These are phyloP conservation scores for Drosophila affinis DNA, from an alignment of 2,888 invertebrate species.

Conservation along the genomic window DNA sequence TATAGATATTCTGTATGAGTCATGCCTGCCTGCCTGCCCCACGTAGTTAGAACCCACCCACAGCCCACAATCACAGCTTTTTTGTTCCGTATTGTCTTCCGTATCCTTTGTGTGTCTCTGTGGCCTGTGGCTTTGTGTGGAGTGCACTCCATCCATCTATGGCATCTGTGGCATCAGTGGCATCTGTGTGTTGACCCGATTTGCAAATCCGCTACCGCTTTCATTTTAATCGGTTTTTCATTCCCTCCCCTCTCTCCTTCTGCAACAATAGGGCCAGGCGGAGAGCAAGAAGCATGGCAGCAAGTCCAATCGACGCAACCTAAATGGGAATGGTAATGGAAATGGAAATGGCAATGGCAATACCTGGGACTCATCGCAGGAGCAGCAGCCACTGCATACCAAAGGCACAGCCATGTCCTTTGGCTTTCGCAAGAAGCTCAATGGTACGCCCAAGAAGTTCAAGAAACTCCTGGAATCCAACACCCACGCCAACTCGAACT, in stretches of 20 bases:
- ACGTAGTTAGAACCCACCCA: slow-evolving; percentile 39
- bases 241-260: slow-evolving; percentile 16
- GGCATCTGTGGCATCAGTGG: slow-evolving; percentile 31
- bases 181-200: slow-evolving; percentile 60
- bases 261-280: slow-evolving; percentile 81
- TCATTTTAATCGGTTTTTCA: slow-evolving; percentile 38
- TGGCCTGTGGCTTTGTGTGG: too few species aligned
- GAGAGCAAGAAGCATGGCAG: slow-evolving; percentile 83
- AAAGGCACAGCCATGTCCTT: slow-evolving; percentile 92
- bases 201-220: slow-evolving; percentile 38
- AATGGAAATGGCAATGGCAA: slow-evolving; percentile 57
- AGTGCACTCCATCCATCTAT: slow-evolving; percentile 11
- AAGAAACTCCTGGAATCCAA: slow-evolving; percentile 77
- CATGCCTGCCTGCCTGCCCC: slow-evolving; percentile 33
- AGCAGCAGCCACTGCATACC: slow-evolving; percentile 75
- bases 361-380: slow-evolving; percentile 42
- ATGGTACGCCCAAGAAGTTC: slow-evolving; percentile 84
- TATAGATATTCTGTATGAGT: slow-evolving; percentile 22
- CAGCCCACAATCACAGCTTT: slow-evolving; percentile 14
- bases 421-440: slow-evolving; percentile 90
- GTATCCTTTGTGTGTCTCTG: slow-evolving; percentile 15
- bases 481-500: slow-evolving; percentile 50
- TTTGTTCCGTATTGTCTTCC: slow-evolving; percentile 27
- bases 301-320: slow-evolving; percentile 51
- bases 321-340: slow-evolving; percentile 51